Conservation (phyloP, 2,888 invertebrate genomes). For the Ctenicera cuprea region DNA sequence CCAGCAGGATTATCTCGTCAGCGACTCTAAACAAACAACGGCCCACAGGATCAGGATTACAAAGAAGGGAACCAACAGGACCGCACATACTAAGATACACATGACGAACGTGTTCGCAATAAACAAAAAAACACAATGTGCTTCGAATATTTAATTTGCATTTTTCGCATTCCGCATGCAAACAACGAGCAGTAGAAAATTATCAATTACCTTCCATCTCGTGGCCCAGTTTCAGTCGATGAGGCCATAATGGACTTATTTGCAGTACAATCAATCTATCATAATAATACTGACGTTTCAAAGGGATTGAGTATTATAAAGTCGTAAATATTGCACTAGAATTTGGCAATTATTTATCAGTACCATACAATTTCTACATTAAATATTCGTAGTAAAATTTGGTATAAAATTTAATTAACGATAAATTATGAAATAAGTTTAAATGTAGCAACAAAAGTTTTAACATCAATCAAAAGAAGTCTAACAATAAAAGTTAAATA, state of each 20-base stretch:
- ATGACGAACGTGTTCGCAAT: slow-evolving; percentile 47
- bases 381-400: slow-evolving; percentile 22
- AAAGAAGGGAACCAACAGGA: slow-evolving; percentile 43
- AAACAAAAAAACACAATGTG: slow-evolving; percentile 42
- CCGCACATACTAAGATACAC: slow-evolving; percentile 44
- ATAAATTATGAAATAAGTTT: slow-evolving; percentile 9
- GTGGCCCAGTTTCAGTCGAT: slow-evolving; percentile 51
- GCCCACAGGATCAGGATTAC: slow-evolving; percentile 47
- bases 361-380: background rate
- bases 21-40: slow-evolving; percentile 54
- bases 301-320: slow-evolving; percentile 18
- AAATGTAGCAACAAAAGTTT: slow-evolving; percentile 22
- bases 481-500: slow-evolving; percentile 39
- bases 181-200: slow-evolving; percentile 40
- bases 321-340: slow-evolving; percentile 45
- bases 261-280: slow-evolving; percentile 46
- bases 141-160: slow-evolving; percentile 41
- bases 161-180: slow-evolving; percentile 45
- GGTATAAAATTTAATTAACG: slow-evolving; percentile 40
- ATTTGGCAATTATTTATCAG: slow-evolving; percentile 20
- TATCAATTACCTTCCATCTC: slow-evolving; percentile 57
- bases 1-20: slow-evolving; percentile 57
- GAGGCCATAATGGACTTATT: slow-evolving; percentile 49
- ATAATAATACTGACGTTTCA: slow-evolving; percentile 47
- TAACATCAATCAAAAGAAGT: slow-evolving; percentile 30